Percentiles rank a stretch among this genome's conserved stretches.
Conservation (phyloP, 1,140 invertebrate species). For the Lamellibrachia luymesi region DNA sequence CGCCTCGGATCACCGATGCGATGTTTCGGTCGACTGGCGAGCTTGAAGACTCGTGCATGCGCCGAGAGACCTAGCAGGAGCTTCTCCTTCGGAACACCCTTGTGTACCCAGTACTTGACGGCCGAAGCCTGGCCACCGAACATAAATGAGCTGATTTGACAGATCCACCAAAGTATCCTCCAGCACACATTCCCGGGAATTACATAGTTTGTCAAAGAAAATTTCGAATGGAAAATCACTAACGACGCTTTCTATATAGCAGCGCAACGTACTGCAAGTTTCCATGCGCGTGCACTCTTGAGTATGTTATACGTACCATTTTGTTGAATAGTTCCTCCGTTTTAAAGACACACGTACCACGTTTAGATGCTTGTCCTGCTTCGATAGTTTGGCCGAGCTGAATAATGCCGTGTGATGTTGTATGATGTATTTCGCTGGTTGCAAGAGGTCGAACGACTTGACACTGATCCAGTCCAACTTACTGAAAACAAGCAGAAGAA, state of each 20-base stretch:
- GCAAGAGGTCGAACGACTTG: neutral
- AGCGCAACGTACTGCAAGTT: too few species aligned
- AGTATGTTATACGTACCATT: too few species aligned
- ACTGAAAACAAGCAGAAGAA: neutral
- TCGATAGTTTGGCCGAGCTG: neutral
- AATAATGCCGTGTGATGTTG: neutral
- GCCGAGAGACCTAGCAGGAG: conserved; percentile 80
- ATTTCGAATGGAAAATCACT: neutral
- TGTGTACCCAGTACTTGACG: conserved; percentile 65
- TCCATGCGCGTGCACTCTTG: too few species aligned
- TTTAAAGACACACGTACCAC: neutral
- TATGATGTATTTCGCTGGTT: neutral
- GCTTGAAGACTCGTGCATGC: conserved; percentile 80
- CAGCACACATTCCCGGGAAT: neutral
- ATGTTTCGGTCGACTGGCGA: conserved; percentile 70
- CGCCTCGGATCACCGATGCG: conserved; percentile 75
- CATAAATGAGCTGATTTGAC: neutral
- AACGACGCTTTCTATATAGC: too few species aligned
- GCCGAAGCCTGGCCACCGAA: conserved; percentile 8
- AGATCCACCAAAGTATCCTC: neutral
- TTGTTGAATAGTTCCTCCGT: too few species aligned
- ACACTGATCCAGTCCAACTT: neutral
- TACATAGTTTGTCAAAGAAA: neutral
- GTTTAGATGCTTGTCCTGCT: neutral
- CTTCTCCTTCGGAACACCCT: conserved; percentile 75